Percentiles rank a stretch among this genome's conserved stretches.
Evolutionary conservation across 2,888 invertebrate genomes (phyloP).

Genomic region (Nomada goodeniana): DNA sequence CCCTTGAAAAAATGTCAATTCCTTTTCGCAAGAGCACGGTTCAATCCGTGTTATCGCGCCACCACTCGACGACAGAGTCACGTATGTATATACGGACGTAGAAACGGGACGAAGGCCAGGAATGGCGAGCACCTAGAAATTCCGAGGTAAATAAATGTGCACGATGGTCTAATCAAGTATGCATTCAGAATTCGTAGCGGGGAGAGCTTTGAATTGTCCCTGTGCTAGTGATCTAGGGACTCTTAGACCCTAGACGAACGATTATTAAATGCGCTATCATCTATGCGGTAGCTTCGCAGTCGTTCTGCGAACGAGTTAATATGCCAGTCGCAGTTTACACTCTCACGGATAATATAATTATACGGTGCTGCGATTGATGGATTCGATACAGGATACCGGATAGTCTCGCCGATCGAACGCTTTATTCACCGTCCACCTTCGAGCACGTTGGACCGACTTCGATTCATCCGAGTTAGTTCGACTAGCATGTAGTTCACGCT

Average conservation of each 20-base stretch:
- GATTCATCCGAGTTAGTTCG: background rate
- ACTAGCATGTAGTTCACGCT: background rate
- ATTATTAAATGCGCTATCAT: background rate
- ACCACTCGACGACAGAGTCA: background rate
- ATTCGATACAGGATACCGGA: conserved; percentile 52
- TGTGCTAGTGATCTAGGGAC: background rate
- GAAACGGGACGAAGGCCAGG: background rate
- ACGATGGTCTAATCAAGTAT: background rate
- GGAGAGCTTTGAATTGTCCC: background rate
- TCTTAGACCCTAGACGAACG: conserved; percentile 9
- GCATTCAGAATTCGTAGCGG: too few species aligned
- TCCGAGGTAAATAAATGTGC: background rate
- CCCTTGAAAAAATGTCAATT: conserved; percentile 46
- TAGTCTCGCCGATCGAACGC: conserved; percentile 18
- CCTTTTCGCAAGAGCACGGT: background rate
- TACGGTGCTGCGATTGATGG: conserved; percentile 46
- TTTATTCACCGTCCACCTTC: conserved; percentile 23
- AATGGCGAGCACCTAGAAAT: background rate
- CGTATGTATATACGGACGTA: background rate
- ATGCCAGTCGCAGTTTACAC: background rate
- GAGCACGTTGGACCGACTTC: conserved; percentile 5
- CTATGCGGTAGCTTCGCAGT: background rate
- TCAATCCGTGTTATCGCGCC: background rate
- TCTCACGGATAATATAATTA: conserved; percentile 36
- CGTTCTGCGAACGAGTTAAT: conserved; percentile 3